Evolutionary conservation across 2,113 vertebrate species (phyloP).

Genomic region (Siniperca knerii): DNA sequence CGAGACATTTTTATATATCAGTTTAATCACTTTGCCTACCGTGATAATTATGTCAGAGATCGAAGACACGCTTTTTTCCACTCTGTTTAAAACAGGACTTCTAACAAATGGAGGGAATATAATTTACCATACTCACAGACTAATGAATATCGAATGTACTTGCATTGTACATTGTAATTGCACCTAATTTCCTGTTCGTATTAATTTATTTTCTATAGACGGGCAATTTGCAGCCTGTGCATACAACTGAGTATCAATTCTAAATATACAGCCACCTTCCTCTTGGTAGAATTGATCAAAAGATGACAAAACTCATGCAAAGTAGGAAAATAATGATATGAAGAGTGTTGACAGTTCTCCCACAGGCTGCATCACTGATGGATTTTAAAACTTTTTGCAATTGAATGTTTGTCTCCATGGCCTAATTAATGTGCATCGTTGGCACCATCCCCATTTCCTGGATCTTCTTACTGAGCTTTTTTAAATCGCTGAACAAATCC

Average conservation of each 20-base stretch:
- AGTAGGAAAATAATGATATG: too few species aligned
- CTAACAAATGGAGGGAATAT: too few species aligned
- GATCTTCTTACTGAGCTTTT: too few species aligned
- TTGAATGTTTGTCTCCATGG: too few species aligned
- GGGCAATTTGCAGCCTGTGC: neutral
- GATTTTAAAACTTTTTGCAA: too few species aligned
- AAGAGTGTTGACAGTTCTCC: too few species aligned
- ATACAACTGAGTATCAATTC: neutral
- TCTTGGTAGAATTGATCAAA: neutral
- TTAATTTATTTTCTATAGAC: neutral
- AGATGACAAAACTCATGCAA: neutral
- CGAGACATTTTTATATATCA: neutral
- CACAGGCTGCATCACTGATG: too few species aligned
- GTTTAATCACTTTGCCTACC: neutral
- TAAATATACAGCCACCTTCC: too few species aligned
- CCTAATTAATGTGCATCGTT: too few species aligned
- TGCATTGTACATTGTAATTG: neutral
- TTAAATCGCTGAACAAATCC: neutral
- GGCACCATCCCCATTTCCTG: too few species aligned
- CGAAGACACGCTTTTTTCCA: neutral
- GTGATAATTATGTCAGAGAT: neutral
- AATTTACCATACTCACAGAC: too few species aligned
- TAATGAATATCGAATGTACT: neutral
- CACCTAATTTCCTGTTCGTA: neutral
- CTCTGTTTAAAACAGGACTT: neutral